Percentiles rank a stretch among this genome's conserved stretches.
Conservation (phyloP, 92 coral and sea anemone genomes). For the Galaxea fascicularis region DNA sequence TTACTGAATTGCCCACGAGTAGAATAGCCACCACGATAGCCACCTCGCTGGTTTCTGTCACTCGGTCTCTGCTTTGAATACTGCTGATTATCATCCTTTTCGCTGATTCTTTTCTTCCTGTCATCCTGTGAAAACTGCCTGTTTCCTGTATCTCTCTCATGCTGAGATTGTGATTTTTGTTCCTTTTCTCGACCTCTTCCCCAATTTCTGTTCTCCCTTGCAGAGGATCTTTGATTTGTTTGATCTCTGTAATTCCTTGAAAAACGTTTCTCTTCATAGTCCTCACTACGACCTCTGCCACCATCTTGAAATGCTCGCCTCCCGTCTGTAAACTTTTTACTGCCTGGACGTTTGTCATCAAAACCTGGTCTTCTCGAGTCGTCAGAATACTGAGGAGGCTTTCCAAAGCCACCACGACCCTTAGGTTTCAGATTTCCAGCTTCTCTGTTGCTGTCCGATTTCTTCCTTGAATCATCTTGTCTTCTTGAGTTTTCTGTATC, state of each 20-base stretch:
- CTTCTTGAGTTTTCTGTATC: constrained; percentile 22
- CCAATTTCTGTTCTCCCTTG: constrained; percentile 33
- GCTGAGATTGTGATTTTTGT: neutral
- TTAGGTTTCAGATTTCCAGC: constrained; percentile 31
- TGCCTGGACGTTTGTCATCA: constrained; percentile 33
- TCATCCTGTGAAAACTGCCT: constrained; percentile 41
- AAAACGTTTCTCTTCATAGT: constrained; percentile 26
- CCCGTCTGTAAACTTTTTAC: constrained; percentile 14
- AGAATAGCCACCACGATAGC: constrained; percentile 49
- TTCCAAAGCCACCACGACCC: constrained; percentile 74
- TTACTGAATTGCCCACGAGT: constrained; percentile 79
- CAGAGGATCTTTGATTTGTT: neutral
- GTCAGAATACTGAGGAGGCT: constrained; percentile 48
- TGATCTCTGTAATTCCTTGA: constrained; percentile 38
- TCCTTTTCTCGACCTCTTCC: constrained; percentile 40
- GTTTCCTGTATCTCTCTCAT: constrained; percentile 30
- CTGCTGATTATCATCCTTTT: constrained; percentile 39
- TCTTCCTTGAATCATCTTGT: constrained; percentile 38
- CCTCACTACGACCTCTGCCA: constrained; percentile 31
- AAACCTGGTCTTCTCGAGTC: constrained; percentile 14
- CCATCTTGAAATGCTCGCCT: constrained; percentile 28
- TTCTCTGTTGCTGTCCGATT: constrained; percentile 41
- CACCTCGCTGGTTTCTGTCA: constrained; percentile 43
- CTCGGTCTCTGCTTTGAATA: constrained; percentile 22
- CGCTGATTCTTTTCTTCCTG: constrained; percentile 31